Percentiles rank a stretch among this genome's conserved stretches.
These are phyloP conservation scores for Acanthoscelides obtectus DNA, from an alignment of 2,888 invertebrate genomes.

Conservation along the genomic window DNA sequence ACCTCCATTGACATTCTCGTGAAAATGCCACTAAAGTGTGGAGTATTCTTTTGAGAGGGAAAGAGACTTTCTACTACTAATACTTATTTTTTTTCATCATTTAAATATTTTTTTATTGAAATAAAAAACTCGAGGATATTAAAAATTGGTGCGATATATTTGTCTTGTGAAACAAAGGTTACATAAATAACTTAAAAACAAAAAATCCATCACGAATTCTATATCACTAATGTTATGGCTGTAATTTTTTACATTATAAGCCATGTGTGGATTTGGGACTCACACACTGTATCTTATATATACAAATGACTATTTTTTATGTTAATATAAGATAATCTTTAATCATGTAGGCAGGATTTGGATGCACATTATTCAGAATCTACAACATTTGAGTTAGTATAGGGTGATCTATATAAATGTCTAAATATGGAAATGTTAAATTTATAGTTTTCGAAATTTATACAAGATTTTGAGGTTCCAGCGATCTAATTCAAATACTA, in stretches of 20 bases:
- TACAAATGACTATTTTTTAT: neutral
- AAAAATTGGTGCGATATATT: constrained; percentile 24
- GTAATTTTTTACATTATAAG: neutral
- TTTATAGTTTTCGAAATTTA: neutral
- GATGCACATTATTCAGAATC: neutral
- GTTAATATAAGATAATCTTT: neutral
- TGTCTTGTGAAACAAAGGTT: constrained; percentile 20
- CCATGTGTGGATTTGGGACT: neutral
- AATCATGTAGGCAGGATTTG: neutral
- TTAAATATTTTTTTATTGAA: neutral
- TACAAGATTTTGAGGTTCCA: too few species aligned
- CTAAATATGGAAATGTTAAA: neutral
- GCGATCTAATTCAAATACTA: too few species aligned
- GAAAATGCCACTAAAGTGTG: too few species aligned
- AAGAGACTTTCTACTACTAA: too few species aligned
- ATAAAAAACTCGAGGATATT: neutral
- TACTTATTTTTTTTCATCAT: too few species aligned
- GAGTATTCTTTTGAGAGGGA: too few species aligned
- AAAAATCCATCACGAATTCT: constrained; percentile 29
- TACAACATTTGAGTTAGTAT: neutral
- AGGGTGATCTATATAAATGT: neutral
- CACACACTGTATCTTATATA: neutral
- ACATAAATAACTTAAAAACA: constrained; percentile 25
- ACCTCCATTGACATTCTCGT: too few species aligned
- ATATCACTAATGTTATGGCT: constrained; percentile 24